A percentile compares a stretch with the other conserved stretches of the same genome.
phyloP scores from a whole-genome alignment of 2,797 vertebrate genomes.

The Phataginus tetradactyla region DNA sequence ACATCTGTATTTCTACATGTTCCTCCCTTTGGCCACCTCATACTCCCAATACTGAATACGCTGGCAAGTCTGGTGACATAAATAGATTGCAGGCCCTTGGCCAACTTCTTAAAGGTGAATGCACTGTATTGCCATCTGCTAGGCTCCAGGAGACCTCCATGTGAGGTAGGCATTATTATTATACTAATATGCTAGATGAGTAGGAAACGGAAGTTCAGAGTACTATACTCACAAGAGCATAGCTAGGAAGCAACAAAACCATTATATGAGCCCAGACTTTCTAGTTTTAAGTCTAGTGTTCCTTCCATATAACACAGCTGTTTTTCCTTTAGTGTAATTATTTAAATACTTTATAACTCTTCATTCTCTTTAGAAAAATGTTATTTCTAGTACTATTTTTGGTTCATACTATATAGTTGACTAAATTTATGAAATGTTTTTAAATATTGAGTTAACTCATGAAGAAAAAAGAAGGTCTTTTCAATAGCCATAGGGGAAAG shows the following conservation, averaged over 20 bases:
- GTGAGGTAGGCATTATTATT: background rate
- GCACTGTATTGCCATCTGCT: slow-evolving; percentile 92
- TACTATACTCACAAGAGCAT: background rate
- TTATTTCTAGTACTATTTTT: background rate
- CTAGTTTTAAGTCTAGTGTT: background rate
- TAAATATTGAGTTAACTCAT: background rate
- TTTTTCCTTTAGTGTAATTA: background rate
- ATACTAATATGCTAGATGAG: background rate
- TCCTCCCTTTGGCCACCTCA: slow-evolving; percentile 95
- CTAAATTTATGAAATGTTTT: background rate
- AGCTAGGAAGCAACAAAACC: background rate
- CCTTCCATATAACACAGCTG: background rate
- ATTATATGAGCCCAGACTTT: background rate
- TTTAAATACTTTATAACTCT: background rate
- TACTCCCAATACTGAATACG: slow-evolving; percentile 92
- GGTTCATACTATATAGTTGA: background rate
- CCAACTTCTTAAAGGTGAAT: slow-evolving; percentile 96
- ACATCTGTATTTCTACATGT: slow-evolving; percentile 91
- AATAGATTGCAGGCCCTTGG: slow-evolving; percentile 94
- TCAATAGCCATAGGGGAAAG: background rate
- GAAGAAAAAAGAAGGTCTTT: background rate
- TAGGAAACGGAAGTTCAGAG: background rate
- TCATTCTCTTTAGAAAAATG: background rate
- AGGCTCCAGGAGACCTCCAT: slow-evolving; percentile 95
- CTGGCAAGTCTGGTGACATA: slow-evolving; percentile 92